Base-by-base conservation (phyloP, 2,797 vertebrate genomes). In the Luscinia luscinia region DNA sequence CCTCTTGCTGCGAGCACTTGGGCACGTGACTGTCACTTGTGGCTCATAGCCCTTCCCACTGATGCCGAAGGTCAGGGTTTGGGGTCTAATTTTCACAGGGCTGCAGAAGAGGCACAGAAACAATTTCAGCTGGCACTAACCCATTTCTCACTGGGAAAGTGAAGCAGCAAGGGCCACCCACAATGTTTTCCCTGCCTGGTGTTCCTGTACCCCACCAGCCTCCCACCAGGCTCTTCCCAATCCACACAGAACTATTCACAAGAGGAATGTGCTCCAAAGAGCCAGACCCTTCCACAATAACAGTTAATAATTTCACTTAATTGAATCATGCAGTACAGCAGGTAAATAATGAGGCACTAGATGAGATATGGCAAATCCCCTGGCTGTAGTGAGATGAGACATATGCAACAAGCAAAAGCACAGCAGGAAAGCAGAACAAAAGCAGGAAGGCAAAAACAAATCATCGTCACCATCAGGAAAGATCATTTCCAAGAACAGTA, bases 11-110 rank as follows among this genome's bases (percentile, higher is more conserved):
- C 57, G 97, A 69, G 98, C 96, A 26, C 46, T 14, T 48, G 99
- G 99, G 77, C 89, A 97, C 83, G 98, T n/a, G 26, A 99, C 90
- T 1, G 93, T 97, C 90, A 99, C 97, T 30, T 82, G 97, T 3
- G 99, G 99, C n/a, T 99, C 97, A 74, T 95, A 98, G 26, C 99
- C 99, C 55, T 98, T 98, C 27, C 99, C 99, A 2, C 91, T 40
- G 43, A 99, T 90, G 26, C 98, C 96, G 59, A 99, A 99, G 58
- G 95, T 93, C 78, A 99, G 96, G 48, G 82, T 93, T 74, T 97
- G 98, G 59, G 82, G 88, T 75, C 89, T 96, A 11, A 83, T 49
- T 21, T 96, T 88, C 32, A 19, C 14, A 6, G 90, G 77, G 66
- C 98, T 98, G 92, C 85, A 81, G 96, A 36, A 59, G 78, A 87